phyloP scores from a whole-genome alignment of 2,888 invertebrate species.

The Phengaris alcon region DNA sequence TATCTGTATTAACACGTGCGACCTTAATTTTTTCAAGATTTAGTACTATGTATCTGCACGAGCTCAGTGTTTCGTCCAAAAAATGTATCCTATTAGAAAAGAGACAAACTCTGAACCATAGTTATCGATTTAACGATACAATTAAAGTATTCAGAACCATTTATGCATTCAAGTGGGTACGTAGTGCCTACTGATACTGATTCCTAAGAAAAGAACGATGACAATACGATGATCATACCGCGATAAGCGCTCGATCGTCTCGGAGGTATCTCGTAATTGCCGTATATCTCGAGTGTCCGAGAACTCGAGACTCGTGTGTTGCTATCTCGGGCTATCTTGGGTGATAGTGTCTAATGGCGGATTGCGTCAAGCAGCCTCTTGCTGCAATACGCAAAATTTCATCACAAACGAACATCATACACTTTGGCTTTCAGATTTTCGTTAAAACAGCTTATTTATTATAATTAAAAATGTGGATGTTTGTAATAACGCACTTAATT shows the following conservation, averaged over 20 bases:
- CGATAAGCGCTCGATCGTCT: conserved; percentile 39
- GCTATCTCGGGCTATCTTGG: conserved; percentile 24
- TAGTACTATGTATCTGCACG: too few species aligned
- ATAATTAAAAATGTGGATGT: too few species aligned
- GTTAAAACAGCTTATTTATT: too few species aligned
- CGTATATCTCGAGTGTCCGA: conserved; percentile 35
- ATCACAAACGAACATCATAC: too few species aligned
- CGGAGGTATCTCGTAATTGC: conserved; percentile 38
- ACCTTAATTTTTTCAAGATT: too few species aligned
- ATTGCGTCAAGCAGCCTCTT: conserved; percentile 34
- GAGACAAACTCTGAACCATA: not conserved
- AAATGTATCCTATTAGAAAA: not conserved
- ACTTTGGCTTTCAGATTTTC: too few species aligned
- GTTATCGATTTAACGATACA: not conserved
- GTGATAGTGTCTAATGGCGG: conserved; percentile 22
- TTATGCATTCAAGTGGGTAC: too few species aligned
- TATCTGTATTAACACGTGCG: too few species aligned
- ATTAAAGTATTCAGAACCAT: too few species aligned
- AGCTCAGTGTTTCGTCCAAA: not conserved
- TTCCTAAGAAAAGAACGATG: conserved; percentile 22
- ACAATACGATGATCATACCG: conserved; percentile 5
- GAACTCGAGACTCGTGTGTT: conserved; percentile 28
- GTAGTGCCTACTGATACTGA: not conserved
- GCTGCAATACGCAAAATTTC: conserved; percentile 17
- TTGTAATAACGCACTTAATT: not conserved